Conservation (phyloP, 92 coral and sea anemone species). For the Desmophyllum pertusum region DNA sequence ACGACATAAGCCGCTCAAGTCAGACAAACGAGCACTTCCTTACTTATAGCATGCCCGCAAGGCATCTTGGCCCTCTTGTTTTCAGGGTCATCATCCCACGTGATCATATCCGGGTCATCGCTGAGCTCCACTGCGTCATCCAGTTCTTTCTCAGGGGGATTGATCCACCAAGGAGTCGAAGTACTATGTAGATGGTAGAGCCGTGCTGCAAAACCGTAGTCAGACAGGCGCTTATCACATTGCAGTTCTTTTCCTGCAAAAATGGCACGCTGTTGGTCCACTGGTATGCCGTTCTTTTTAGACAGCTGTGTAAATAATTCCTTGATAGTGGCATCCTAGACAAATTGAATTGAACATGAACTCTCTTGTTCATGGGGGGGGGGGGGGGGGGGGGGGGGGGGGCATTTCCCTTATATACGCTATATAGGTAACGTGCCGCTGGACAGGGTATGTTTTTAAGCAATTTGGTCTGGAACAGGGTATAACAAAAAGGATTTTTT, state of each 20-base stretch:
- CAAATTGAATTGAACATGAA: background rate
- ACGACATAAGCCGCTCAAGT: background rate
- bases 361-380: too few relatives aligned
- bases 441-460: too few relatives aligned
- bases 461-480: too few relatives aligned
- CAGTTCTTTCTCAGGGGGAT: conserved; percentile 56
- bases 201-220: conserved; percentile 61
- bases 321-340: too few relatives aligned
- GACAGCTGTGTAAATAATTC: conserved; percentile 48
- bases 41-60: conserved; percentile 92
- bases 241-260: conserved; percentile 63
- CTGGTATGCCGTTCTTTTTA: conserved; percentile 61
- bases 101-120: conserved; percentile 91
- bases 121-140: conserved; percentile 82
- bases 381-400: too few relatives aligned
- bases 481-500: too few relatives aligned
- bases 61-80: conserved; percentile 93
- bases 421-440: too few relatives aligned
- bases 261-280: conserved; percentile 50
- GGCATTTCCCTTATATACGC: too few relatives aligned
- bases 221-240: conserved; percentile 57
- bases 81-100: conserved; percentile 94
- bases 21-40: background rate
- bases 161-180: conserved; percentile 76
- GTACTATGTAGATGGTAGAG: conserved; percentile 60